Base-by-base conservation (phyloP, 1,140 invertebrate species). In the Drosophila parvula region DNA sequence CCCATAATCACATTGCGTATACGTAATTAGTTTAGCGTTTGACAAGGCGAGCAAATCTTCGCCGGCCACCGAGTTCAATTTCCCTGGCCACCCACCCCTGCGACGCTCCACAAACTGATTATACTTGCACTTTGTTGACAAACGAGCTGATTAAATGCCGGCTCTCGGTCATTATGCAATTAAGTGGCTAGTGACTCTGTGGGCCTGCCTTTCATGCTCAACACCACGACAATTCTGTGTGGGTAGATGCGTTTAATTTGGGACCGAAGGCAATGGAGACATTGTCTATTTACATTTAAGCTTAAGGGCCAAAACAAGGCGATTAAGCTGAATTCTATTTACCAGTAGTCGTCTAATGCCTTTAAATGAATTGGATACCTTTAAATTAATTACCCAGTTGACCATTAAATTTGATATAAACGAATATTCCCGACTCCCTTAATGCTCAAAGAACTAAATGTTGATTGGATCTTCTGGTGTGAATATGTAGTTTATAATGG, bases 121-220 rank as follows among this genome's bases (percentile, higher is more conserved):
- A 76, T 79, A 77, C 68, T 89, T 89, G 83, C 79, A 83, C 84
- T 86, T 86, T 83, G 84, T 84, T 88, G 83, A 89, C 83, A 88
- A 89, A 88, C 80, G 68, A 89, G 65, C 83, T 88, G 83, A 89
- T 88, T 88, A 89, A 89, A 88, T 80, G 80, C 68, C 69, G 73
- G 84, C 84, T 84, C 79, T 84, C 68, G 73, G 67, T 84, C 80
- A 88, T 88, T 88, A 89, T 88, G 84, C 84, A 89, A 88, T 88
- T 88, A 89, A 84, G 79, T 77, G 76, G 69, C 82, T 69, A 73
- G 60, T 59, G 60, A 73, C 65, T 78, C 62, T 68, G 59, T 73
- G 45, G 9, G 36, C 61, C 28, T 38, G 38, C 62, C 40, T 41
- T 86, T 64, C 74, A 60, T 75, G 75, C 63, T 53, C 45, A 43